Base-by-base conservation (phyloP, 2,797 vertebrate genomes). In the Eospalax fontanierii region DNA sequence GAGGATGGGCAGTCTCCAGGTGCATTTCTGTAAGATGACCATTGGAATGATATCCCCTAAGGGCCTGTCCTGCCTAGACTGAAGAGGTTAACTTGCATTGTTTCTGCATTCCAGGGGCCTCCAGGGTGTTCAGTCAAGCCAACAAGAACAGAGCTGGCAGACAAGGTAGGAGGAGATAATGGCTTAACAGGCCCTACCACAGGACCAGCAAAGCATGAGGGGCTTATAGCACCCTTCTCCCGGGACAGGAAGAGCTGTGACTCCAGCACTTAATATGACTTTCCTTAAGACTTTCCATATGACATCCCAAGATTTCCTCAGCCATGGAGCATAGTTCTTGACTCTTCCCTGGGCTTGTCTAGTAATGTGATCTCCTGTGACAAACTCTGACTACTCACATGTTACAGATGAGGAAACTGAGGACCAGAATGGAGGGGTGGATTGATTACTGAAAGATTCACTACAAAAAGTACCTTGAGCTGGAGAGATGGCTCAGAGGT, bases 391-490 rank as follows among this genome's bases (percentile, higher is more conserved):
- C 65, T 24, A 19, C 63, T 35, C n/a, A 24, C 30, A 38, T 50
- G 30, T 85, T 59, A 66, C 22, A 93, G 79, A 81, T 21, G 75
- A 89, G 75, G 50, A 95, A 87, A 93, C 46, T 9, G 74, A 91
- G 84, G 75, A 54, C 68, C 22, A 43, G 74, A 59, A 66, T 24
- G 65, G 21, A 26, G 28, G 40, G 22, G n/a, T 30, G 6, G 54
- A 59, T 16, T 16, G 59, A 54, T 26, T 57, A 6, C 33, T 26
- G 33, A n/a, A 85, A 78, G 24, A 16, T 81, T 12, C 15, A 66
- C 43, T 28, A 1, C 6, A 6, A 65, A 30, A 46, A 46, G 5
- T 5, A 6, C 46, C 11, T 46, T 5, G 46, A 11, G 46, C 46
- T 46, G 46, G 46, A 46, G 46, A 46, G 46, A 11, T 46, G 46